phyloP scores from a whole-genome alignment of 2,113 vertebrate species.

The Panurus biarmicus region DNA sequence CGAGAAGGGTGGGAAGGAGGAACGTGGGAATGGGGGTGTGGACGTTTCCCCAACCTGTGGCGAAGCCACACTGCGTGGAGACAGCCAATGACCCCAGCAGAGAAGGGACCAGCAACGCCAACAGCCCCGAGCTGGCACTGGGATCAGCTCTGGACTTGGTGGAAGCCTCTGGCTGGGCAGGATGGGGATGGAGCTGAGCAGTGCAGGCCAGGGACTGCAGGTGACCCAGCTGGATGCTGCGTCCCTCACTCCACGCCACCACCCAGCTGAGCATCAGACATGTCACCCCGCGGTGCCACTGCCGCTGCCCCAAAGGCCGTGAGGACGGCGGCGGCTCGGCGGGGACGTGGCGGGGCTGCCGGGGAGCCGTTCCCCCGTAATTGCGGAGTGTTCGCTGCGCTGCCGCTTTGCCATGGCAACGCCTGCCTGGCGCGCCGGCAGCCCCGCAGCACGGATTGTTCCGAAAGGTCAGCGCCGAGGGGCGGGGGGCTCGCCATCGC shows the following conservation, averaged over 20 bases:
- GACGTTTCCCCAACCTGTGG: not conserved
- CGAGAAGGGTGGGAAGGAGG: not conserved
- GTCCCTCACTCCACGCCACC: not conserved
- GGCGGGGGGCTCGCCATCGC: conserved; percentile 11
- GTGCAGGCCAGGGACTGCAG: accelerated
- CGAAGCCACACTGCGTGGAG: not conserved
- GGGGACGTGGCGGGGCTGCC: not conserved
- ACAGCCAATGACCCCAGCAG: not conserved
- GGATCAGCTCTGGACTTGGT: accelerated
- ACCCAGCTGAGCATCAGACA: not conserved
- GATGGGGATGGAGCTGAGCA: not conserved
- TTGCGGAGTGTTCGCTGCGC: not conserved
- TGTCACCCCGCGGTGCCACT: not conserved
- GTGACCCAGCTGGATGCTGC: accelerated
- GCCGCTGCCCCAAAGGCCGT: not conserved
- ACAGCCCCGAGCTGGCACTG: not conserved
- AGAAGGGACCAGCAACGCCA: not conserved
- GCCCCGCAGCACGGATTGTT: conserved; percentile 31
- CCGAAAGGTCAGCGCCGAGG: conserved; percentile 50
- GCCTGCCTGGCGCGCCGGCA: conserved; percentile 3
- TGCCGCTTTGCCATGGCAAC: conserved; percentile 61
- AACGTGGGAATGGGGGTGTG: accelerated
- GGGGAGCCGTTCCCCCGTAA: not conserved
- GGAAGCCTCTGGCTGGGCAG: not conserved
- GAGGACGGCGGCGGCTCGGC: not conserved